phyloP scores from a whole-genome alignment of 2,797 vertebrate genomes.

The Chaenodraco wilsoni region DNA sequence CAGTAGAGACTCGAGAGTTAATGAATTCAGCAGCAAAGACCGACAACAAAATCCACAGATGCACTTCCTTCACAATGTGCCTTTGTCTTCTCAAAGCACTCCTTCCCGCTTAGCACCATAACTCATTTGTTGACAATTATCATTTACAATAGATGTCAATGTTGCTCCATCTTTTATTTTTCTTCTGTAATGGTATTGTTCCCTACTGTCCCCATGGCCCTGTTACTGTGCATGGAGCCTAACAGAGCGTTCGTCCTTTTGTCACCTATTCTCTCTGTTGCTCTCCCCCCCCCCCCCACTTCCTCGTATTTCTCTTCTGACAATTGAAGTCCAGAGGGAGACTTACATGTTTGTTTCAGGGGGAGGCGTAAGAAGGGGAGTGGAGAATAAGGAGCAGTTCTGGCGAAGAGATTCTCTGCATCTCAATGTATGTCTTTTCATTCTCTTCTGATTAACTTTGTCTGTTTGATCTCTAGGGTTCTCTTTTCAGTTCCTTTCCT shows the following conservation, averaged over 20 bases:
- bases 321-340: constrained; percentile 80
- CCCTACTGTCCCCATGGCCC: constrained; percentile 77
- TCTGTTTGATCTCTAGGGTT: constrained; percentile 82
- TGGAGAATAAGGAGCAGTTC: constrained; percentile 65
- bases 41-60: constrained; percentile 30
- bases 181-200: constrained; percentile 71
- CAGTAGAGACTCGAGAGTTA: constrained; percentile 36
- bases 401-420: constrained; percentile 64
- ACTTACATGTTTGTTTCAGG: constrained; percentile 68
- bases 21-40: constrained; percentile 41
- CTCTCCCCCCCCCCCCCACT: constrained; percentile 46
- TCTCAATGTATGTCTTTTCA: constrained; percentile 73
- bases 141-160: constrained; percentile 70
- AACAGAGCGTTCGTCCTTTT: constrained; percentile 81
- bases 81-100: constrained; percentile 52
- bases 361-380: constrained; percentile 63
- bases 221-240: constrained; percentile 77
- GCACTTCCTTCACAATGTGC: constrained; percentile 46
- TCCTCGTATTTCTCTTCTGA: constrained; percentile 74
- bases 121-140: constrained; percentile 67
- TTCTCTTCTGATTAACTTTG: constrained; percentile 82
- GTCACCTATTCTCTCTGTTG: constrained; percentile 76
- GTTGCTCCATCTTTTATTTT: constrained; percentile 71
- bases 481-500: constrained; percentile 71
- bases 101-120: constrained; percentile 54